Base-by-base conservation (phyloP, 2,113 vertebrate genomes). In the Typhlomys cinereus region DNA sequence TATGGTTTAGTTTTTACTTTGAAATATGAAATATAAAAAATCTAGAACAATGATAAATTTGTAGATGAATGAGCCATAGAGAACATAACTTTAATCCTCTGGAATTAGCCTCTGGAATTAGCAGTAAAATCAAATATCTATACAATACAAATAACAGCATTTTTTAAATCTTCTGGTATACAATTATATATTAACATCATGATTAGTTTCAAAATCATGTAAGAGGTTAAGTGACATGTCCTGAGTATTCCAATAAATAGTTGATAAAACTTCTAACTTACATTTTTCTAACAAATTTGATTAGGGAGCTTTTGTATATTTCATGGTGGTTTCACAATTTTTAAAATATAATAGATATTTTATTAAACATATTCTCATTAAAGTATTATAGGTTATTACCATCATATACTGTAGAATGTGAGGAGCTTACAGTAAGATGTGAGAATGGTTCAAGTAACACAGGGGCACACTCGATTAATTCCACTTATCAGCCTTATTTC, bases 171-270 rank as follows among this genome's bases (percentile, higher is more conserved):
- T 83, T 66, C n/a, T 52, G 44, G 71, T 9, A 2, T n/a, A 57
- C 29, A 13, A 34, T 9, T 92, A 25, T 39, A 59, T 78, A 36
- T 91, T 86, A 48, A 69, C 73, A 69, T 85, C 1, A 79, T 70
- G 2, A 78, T 91, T 84, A 20, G 3, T 70, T 94, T 91, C 23
- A 85, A 89, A 80, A 74, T 82, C 75, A 88, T 74, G 84, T 36
- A 84, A 80, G 2, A 29, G 0, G 0, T 61, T 4, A 17, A 48
- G 5, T 83, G 27, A 48, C 1, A 18, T 46, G 4, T 41, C 18
- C 29, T n/a, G 1, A 41, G 0, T 70, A 1, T 44, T 2, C 1
- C 12, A 36, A 2, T n/a, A 23, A 1, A 5, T 9, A 48, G 0
- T 20, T 91, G 25, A 41, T 4, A 50, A 15, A 62, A 36, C 79